These are phyloP conservation scores for Microtus montanus DNA, from an alignment of 2,113 vertebrate genomes.

Conservation along the genomic window DNA sequence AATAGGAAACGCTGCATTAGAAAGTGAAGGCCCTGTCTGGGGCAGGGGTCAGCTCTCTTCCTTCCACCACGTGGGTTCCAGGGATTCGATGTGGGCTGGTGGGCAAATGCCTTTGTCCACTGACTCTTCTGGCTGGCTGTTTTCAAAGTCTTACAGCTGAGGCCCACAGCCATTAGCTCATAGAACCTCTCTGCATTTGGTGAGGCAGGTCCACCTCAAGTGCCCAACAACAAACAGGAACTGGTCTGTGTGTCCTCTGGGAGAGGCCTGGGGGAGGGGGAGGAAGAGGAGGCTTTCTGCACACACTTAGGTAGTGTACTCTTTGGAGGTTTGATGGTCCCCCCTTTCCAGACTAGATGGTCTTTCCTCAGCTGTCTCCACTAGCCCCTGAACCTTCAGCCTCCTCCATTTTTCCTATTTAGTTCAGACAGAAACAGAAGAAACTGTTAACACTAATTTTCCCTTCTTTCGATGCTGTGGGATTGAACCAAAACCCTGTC, in stretches of 20 bases:
- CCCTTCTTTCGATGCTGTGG: not conserved
- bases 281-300: too few relatives aligned
- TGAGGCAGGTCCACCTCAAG: not conserved
- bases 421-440: not conserved
- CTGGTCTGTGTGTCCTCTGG: not conserved
- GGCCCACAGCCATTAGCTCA: not conserved
- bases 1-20: not conserved
- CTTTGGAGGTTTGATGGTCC: not conserved
- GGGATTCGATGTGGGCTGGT: not conserved
- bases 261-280: not conserved
- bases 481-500: not conserved
- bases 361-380: not conserved
- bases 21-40: accelerated
- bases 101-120: not conserved
- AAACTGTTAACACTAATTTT: accelerated
- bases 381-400: not conserved
- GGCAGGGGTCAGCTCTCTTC: not conserved
- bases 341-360: not conserved
- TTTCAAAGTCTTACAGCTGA: not conserved
- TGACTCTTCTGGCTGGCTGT: too few relatives aligned
- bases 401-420: not conserved
- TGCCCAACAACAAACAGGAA: not conserved
- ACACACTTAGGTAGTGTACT: not conserved
- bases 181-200: accelerated
- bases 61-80: not conserved